These are phyloP conservation scores for Lacerta bilineata DNA, from an alignment of 2,797 vertebrate species.

Conservation along the genomic window DNA sequence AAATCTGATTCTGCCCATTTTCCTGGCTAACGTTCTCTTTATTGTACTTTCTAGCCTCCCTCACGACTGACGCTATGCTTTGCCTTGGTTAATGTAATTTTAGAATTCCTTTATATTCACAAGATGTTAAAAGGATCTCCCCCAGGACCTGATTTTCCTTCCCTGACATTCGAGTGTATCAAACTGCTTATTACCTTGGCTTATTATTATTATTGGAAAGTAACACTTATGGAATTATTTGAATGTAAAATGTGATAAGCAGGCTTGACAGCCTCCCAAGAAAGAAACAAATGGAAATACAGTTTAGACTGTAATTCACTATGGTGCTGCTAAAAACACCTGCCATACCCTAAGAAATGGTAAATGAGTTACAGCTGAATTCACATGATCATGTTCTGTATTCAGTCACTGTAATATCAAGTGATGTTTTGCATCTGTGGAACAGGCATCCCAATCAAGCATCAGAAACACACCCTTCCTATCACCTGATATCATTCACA, in stretches of 20 bases:
- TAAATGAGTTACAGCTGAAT: background rate
- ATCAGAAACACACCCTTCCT: background rate
- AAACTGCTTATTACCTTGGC: constrained; percentile 51
- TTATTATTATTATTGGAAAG: constrained; percentile 47
- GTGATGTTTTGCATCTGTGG: too few relatives aligned
- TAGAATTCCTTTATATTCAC: constrained; percentile 61
- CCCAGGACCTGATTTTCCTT: constrained; percentile 59
- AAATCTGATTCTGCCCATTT: constrained; percentile 25
- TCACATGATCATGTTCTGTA: background rate
- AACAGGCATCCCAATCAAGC: background rate
- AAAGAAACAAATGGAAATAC: constrained; percentile 1
- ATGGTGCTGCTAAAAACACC: background rate
- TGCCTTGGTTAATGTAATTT: constrained; percentile 63
- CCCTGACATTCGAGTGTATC: constrained; percentile 41
- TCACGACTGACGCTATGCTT: constrained; percentile 13
- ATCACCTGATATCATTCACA: background rate
- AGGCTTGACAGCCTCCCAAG: constrained; percentile 27
- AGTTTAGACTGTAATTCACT: background rate
- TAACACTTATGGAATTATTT: constrained; percentile 42
- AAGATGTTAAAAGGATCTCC: constrained; percentile 64
- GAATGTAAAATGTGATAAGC: constrained; percentile 31
- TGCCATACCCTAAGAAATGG: background rate
- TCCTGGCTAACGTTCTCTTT: constrained; percentile 37
- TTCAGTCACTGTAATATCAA: background rate
- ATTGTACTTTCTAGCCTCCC: constrained; percentile 36